Conservation (phyloP, 2,797 vertebrate species). For the Neosalanx taihuensis region DNA sequence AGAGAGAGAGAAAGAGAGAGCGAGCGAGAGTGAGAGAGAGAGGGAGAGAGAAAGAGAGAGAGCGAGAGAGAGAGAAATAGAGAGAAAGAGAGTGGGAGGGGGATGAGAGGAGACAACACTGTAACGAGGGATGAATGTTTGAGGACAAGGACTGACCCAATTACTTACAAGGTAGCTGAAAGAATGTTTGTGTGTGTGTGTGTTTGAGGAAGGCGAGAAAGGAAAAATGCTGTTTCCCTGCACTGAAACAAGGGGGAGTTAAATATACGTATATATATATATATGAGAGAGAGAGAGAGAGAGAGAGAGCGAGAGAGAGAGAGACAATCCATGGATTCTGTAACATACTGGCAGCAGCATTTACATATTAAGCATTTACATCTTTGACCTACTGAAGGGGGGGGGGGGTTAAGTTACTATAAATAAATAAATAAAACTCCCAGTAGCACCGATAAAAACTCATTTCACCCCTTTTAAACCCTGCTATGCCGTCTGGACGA, state of each 20-base stretch:
- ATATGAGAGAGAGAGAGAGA: background rate
- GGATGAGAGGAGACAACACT: background rate
- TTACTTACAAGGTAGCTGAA: too few species aligned
- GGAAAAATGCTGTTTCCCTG: background rate
- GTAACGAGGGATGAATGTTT: background rate
- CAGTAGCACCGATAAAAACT: slow-evolving; percentile 39
- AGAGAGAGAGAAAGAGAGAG: background rate
- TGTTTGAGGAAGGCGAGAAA: background rate
- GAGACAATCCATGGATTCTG: background rate
- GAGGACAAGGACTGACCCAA: too few species aligned
- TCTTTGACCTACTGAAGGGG: slow-evolving; percentile 7
- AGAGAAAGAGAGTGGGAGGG: background rate
- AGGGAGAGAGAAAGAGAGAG: slow-evolving; percentile 12
- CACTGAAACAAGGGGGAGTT: slow-evolving; percentile 13
- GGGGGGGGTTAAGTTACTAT: too few species aligned
- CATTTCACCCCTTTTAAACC: slow-evolving; percentile 46
- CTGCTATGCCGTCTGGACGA: slow-evolving; percentile 39
- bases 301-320: background rate
- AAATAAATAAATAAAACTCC: slow-evolving; percentile 12
- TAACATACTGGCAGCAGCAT: background rate
- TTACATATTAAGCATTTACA: slow-evolving; percentile 7
- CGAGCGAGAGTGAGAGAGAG: background rate
- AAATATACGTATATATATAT: background rate
- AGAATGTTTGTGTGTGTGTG: too few species aligned
- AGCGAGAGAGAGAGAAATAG: background rate